Evolutionary conservation across 2,888 invertebrate genomes (phyloP).

Genomic region (Sialis fuliginosa): DNA sequence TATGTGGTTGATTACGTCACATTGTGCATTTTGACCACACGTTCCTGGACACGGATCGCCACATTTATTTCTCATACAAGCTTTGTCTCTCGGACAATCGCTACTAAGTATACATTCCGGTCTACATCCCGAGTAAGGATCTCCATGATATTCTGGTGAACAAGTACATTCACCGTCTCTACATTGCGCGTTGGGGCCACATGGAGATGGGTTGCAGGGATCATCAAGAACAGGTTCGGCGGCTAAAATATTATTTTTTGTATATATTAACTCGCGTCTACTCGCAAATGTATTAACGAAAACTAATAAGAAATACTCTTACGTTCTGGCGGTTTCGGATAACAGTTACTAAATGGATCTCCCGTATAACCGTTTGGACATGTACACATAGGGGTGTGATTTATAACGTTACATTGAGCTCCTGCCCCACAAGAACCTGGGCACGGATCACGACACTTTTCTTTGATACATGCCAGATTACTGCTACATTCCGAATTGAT

Average conservation of each 20-base stretch:
- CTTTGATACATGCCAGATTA: constrained; percentile 52
- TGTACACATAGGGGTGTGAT: constrained; percentile 58
- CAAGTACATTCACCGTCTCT: constrained; percentile 49
- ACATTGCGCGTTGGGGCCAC: constrained; percentile 55
- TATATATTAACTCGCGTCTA: not conserved
- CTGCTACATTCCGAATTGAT: constrained; percentile 58
- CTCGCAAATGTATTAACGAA: not conserved
- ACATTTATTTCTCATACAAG: constrained; percentile 55
- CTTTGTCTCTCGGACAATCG: constrained; percentile 45
- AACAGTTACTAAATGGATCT: constrained; percentile 58
- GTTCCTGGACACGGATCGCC: constrained; percentile 54
- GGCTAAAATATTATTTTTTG: constrained; percentile 2
- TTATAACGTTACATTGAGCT: constrained; percentile 55
- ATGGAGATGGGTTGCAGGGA: constrained; percentile 52
- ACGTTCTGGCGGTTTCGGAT: constrained; percentile 27
- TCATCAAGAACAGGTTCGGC: constrained; percentile 25
- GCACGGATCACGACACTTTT: constrained; percentile 61
- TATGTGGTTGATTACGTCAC: constrained; percentile 56
- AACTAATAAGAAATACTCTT: not conserved
- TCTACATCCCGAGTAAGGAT: constrained; percentile 48
- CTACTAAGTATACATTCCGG: constrained; percentile 53
- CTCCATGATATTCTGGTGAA: constrained; percentile 44
- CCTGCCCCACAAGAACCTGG: constrained; percentile 59
- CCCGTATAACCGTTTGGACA: constrained; percentile 56
- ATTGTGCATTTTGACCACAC: constrained; percentile 51